phyloP scores from a whole-genome alignment of 2,888 invertebrate genomes.

The Erebia ligea region DNA sequence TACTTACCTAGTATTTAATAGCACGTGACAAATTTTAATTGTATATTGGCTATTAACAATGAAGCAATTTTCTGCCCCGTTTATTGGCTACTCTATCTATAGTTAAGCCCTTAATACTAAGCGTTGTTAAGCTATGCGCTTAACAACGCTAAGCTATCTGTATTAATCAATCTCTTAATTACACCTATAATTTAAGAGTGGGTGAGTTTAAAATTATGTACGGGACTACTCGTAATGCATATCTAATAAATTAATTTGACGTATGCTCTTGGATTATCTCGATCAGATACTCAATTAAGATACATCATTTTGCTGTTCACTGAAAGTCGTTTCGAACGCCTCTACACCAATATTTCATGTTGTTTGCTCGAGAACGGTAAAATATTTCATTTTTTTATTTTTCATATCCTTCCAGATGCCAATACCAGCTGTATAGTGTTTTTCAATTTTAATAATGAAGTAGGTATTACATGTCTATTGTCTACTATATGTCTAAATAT shows the following conservation, averaged over 20 bases:
- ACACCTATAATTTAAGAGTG: conserved; percentile 41
- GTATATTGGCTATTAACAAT: conserved; percentile 15
- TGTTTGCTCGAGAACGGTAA: conserved; percentile 12
- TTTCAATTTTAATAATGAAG: too few relatives aligned
- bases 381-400: not conserved
- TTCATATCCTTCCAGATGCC: not conserved
- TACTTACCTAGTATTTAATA: not conserved
- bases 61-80: conserved; percentile 26
- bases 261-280: conserved; percentile 35
- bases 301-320: conserved; percentile 29
- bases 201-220: conserved; percentile 36
- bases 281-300: conserved; percentile 33
- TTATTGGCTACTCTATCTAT: conserved; percentile 27
- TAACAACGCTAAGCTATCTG: conserved; percentile 31
- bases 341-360: conserved; percentile 17
- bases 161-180: conserved; percentile 40
- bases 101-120: conserved; percentile 32
- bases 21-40: conserved; percentile 24
- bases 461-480: too few relatives aligned
- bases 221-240: conserved; percentile 34
- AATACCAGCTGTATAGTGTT: not conserved
- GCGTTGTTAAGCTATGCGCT: conserved; percentile 31
- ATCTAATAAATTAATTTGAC: conserved; percentile 38
- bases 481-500: too few relatives aligned
- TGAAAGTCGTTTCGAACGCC: conserved; percentile 19